These are phyloP conservation scores for Micropoecilia bifurca DNA, from an alignment of 2,797 vertebrate genomes.

Conservation along the genomic window DNA sequence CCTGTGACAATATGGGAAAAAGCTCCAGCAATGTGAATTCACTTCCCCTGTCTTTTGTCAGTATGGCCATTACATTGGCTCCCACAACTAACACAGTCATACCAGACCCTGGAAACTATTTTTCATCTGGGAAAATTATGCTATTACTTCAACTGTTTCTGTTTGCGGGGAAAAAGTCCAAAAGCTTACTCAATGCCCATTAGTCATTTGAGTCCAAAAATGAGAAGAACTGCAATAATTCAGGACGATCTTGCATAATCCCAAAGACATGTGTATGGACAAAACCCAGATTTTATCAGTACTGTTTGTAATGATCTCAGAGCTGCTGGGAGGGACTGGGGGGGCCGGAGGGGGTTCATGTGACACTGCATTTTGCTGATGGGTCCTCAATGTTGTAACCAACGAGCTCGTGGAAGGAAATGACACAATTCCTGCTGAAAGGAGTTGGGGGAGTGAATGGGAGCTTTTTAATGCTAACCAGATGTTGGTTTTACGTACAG, in stretches of 20 bases:
- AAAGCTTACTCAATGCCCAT: conserved; percentile 20
- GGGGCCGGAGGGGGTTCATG: background rate
- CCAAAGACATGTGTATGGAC: conserved; percentile 31
- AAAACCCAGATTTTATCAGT: background rate
- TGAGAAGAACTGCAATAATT: conserved; percentile 26
- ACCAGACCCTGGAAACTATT: background rate
- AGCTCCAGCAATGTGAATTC: background rate
- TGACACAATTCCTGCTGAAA: conserved; percentile 66
- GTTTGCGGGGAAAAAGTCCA: background rate
- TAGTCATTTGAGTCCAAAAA: conserved; percentile 10
- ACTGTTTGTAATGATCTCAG: background rate
- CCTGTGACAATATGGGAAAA: background rate
- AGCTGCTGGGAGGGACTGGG: background rate
- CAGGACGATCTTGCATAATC: conserved; percentile 48
- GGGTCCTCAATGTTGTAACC: conserved; percentile 12
- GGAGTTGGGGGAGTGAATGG: conserved; percentile 32
- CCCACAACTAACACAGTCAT: background rate
- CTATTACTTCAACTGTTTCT: background rate
- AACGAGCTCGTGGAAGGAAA: conserved; percentile 65
- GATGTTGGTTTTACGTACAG: conserved; percentile 58
- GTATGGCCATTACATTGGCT: background rate
- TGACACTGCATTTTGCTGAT: conserved; percentile 16
- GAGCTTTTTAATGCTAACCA: conserved; percentile 73
- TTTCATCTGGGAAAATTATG: background rate
- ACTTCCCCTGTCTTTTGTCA: background rate